Base-by-base conservation (phyloP, 2,113 vertebrate species). In the Perca fluviatilis region DNA sequence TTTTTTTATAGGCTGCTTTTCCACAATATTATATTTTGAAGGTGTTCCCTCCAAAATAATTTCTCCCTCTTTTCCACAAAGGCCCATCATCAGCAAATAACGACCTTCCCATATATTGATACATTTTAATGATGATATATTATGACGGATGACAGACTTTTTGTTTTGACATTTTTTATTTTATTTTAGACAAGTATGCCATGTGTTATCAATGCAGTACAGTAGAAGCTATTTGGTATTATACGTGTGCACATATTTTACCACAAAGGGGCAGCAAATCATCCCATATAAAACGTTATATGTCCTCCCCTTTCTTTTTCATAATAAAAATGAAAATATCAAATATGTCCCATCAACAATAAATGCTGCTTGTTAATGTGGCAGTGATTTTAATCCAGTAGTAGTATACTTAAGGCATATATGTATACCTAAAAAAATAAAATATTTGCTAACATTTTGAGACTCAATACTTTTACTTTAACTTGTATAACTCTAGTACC, bases 251-350 rank as follows among this genome's bases (percentile, higher is more conserved):
- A 51, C 15, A 23, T 27, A 23, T 77, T 57, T 74, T 3, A 76
- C 87, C 93, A 92, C 93, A 67, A 6, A 66, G 82, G 56, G 88
- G 89, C 87, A 92, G 90, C 89, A 92, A 81, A 81, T 36, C 30
- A 78, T 57, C 40, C 46, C 33, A 21, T 30, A 80, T 50, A 46
- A 54, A 50, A 47, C 18, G 30, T 36, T 27, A 30, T 9, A 13
- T 30, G 1, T 33, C 6, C 23, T 63, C 5, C 36, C 13, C 5
- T 54, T 1, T 27, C 19, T 30, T 33, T 15, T 9, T 65, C 4
- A 43, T 30, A 12, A 19, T 40, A 21, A 10, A 43, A 43, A 40
- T 43, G 10, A 43, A 43, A 43, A 43, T 43, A 43, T 43, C 0
- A 43, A 63, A 63, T 63, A 12, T n/a, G 33, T 40, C 33, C 16